Base-by-base conservation (phyloP, 2,888 invertebrate genomes). In the Hypselothyrea guttata region DNA sequence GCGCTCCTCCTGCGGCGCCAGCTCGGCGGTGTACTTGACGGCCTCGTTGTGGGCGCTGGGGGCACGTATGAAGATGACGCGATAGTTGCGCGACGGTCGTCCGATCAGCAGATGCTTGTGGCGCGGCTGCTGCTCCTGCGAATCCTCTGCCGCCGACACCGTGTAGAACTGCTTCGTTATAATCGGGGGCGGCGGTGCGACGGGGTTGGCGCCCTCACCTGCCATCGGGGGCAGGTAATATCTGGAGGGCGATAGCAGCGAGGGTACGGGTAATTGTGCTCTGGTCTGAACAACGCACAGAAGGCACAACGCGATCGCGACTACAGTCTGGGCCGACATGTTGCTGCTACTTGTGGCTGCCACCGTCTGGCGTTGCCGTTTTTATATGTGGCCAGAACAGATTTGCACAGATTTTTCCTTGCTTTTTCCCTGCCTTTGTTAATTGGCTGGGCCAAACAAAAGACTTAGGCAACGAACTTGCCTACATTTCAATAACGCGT, bases 21-120 rank as follows among this genome's bases (percentile, higher is more conserved):
- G 73, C 63, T 88, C 87, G 0, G 88, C 89, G 0, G 88, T 83
- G 12, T 88, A 79, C 33, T 68, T 78, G 0, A 85, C 62, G 2
- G 79, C 81, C 4, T 64, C 68, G 44, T 56, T 70, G 1, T 65
- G 67, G 1, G 74, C 62, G 8, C 69, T 58, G 30, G 90, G 90
- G 8, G 90, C 89, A 45, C 88, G 88, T 22, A 90, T 90, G 57
- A 90, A 90, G 1, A 90, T 87, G 3, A 90, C 88, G 2, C 90
- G 88, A 60, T 90, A 90, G 55, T 88, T 88, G 56, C 86, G 87
- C 15, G 85, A 85, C 7, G 89, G 75, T 1, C 87, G 87, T 9
- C 89, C 89, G 13, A 89, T 78, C 0, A 87, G 70, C 30, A 90
- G 65, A 45, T 88, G 87, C 41, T 86, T 87, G 1, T 55, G 74